Evolutionary conservation across 2,797 vertebrate species (phyloP).

Genomic region (Varecia variegata): DNA sequence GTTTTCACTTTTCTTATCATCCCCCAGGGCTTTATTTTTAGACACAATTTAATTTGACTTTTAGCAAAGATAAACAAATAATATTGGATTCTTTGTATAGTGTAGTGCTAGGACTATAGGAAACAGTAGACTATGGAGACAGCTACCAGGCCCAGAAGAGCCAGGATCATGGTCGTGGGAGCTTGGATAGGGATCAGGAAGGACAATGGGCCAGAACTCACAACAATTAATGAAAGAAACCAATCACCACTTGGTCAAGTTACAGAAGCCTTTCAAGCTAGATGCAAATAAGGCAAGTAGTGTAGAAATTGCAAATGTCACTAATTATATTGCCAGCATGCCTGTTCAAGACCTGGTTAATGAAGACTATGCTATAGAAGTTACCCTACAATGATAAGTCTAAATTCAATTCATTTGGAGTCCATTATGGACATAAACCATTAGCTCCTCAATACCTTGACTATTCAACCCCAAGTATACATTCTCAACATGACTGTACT

Average conservation of each 20-base stretch:
- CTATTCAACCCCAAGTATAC: neutral
- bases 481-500: neutral
- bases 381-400: neutral
- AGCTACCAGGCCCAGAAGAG: neutral
- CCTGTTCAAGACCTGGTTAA: neutral
- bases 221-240: neutral
- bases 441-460: neutral
- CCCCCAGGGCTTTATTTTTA: neutral
- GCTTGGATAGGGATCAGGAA: neutral
- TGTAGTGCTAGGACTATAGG: neutral
- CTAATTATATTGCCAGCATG: neutral
- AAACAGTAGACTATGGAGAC: neutral
- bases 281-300: neutral
- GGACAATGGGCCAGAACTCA: neutral
- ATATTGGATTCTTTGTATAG: neutral
- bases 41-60: slow-evolving; percentile 1
- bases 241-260: neutral
- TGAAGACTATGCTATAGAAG: neutral
- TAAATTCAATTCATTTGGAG: neutral
- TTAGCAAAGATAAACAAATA: neutral
- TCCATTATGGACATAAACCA: neutral
- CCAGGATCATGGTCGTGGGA: neutral
- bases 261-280: neutral
- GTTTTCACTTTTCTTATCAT: slow-evolving; percentile 25
- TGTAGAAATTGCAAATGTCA: neutral